Conservation (phyloP, 2,113 vertebrate species). For the Rhinopomastus cyanomelas region DNA sequence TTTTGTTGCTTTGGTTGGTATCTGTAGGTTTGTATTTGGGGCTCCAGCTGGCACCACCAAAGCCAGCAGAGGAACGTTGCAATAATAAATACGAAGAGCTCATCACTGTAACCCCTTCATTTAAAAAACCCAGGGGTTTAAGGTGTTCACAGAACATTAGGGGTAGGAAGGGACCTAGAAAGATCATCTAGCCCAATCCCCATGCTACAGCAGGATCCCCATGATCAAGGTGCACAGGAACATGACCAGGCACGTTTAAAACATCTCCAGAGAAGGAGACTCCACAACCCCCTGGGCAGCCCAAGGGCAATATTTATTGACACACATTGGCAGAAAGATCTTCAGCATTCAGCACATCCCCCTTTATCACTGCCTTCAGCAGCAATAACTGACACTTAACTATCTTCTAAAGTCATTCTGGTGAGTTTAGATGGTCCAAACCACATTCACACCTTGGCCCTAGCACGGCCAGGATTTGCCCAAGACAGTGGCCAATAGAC, state of each 20-base stretch:
- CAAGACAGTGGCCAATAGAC: too few relatives aligned
- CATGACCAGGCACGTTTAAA: too few relatives aligned
- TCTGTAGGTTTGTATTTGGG: neutral
- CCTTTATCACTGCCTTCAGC: neutral
- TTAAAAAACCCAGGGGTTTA: too few relatives aligned
- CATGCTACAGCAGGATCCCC: too few relatives aligned
- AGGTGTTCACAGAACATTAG: too few relatives aligned
- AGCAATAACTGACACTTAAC: neutral
- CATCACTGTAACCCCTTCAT: neutral
- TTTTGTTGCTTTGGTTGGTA: neutral
- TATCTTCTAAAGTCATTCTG: neutral
- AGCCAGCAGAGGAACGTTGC: neutral
- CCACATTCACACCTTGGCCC: accelerated
- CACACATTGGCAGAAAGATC: neutral
- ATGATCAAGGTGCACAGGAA: too few relatives aligned
- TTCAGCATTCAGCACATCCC: neutral
- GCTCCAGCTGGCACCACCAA: neutral
- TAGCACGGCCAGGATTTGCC: too few relatives aligned
- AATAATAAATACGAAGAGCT: neutral
- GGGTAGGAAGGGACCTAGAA: too few relatives aligned
- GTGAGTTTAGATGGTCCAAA: neutral
- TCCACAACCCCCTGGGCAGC: too few relatives aligned
- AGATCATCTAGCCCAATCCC: too few relatives aligned
- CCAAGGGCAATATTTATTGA: too few relatives aligned
- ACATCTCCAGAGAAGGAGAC: too few relatives aligned